Evolutionary conservation across 1,140 invertebrate species (phyloP).

Genomic region (Zaprionus nigranus): DNA sequence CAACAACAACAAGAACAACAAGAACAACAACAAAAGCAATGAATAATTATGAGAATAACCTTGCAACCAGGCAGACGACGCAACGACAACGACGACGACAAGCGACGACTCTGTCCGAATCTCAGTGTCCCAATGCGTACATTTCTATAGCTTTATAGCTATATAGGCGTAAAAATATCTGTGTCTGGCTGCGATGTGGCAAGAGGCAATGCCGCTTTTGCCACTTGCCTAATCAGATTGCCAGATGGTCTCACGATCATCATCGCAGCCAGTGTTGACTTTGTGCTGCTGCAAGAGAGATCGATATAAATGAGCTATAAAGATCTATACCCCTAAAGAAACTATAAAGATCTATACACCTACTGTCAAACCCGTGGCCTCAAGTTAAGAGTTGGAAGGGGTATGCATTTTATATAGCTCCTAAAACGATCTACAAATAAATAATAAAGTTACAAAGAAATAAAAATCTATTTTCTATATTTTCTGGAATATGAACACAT

Average conservation of each 20-base stretch:
- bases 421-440: too few species aligned
- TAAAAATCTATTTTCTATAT: too few species aligned
- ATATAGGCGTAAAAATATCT: slow-evolving; percentile 3
- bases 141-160: slow-evolving; percentile 1
- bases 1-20: not conserved
- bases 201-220: slow-evolving; percentile 20
- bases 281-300: not conserved
- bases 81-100: slow-evolving; percentile 1
- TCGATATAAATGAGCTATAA: not conserved
- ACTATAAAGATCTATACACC: too few species aligned
- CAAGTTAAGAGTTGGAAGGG: too few species aligned
- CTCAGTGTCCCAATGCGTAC: slow-evolving; percentile 13
- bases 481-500: too few species aligned
- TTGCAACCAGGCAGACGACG: slow-evolving; percentile 27
- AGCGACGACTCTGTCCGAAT: not conserved
- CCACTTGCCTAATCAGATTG: slow-evolving; percentile 34
- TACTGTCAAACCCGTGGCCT: too few species aligned
- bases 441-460: too few species aligned
- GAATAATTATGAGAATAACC: slow-evolving; percentile 14
- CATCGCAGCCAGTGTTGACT: not conserved
- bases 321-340: not conserved
- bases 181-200: slow-evolving; percentile 12
- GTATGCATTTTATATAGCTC: not conserved
- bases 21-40: slow-evolving; percentile 10
- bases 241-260: slow-evolving; percentile 27